Conservation (phyloP, 2,888 invertebrate species). For the Drosophila neotestacea region DNA sequence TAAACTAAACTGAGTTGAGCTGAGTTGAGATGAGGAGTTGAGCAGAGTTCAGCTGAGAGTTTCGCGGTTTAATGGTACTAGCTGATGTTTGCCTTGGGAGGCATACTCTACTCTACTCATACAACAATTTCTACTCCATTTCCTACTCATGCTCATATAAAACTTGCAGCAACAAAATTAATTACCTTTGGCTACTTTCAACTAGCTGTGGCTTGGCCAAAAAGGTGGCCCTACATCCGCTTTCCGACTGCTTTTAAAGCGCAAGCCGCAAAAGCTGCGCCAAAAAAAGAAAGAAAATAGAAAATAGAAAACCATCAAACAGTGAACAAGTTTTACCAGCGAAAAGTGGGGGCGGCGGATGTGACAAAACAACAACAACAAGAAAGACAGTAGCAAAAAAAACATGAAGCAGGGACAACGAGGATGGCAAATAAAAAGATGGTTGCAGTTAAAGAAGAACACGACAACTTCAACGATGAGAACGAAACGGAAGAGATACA, state of each 20-base stretch:
- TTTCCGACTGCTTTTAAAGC: constrained; percentile 63
- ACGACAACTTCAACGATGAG: constrained; percentile 11
- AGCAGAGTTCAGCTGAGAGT: constrained; percentile 21
- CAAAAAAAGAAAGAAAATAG: constrained; percentile 15
- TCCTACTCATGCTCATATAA: constrained; percentile 26
- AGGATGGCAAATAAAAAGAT: constrained; percentile 55
- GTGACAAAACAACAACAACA: constrained; percentile 63
- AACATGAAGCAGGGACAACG: constrained; percentile 29
- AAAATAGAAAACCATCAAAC: constrained; percentile 26
- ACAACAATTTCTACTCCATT: not conserved
- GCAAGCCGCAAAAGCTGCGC: constrained; percentile 46
- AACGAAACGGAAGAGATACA: constrained; percentile 71
- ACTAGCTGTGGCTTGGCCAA: constrained; percentile 62
- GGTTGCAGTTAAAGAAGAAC: constrained; percentile 33
- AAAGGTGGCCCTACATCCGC: constrained; percentile 70
- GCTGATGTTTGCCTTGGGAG: constrained; percentile 34
- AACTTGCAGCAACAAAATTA: constrained; percentile 81
- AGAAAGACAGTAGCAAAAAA: constrained; percentile 22
- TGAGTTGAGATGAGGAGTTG: not conserved
- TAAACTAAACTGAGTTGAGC: constrained; percentile 10
- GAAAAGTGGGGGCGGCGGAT: constrained; percentile 70
- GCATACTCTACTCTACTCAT: not conserved
- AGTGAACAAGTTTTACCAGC: constrained; percentile 60
- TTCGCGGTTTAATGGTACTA: constrained; percentile 51
- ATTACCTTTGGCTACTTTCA: constrained; percentile 83